Evolutionary conservation across 2,113 vertebrate species (phyloP), one percentile per base, ranked within the genome.

Genomic region (Peromyscus maniculatus): DNA sequence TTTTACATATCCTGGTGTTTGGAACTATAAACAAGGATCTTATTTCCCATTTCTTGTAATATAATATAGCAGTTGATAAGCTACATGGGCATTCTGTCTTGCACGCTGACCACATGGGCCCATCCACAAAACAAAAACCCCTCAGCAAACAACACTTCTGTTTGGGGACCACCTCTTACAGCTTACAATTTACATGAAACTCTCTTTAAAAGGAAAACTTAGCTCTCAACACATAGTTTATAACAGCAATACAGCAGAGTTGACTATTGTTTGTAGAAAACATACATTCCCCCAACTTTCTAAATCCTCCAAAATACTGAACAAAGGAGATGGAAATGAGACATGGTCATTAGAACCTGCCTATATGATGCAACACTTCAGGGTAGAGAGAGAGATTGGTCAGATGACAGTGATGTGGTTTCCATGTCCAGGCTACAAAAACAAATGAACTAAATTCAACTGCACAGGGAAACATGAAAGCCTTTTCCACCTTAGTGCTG

Each of bases 311-410:
- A 62, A n/a, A 79, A 87, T 19, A 72, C 9, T 69, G 43, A 82
- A 64, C 12, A 74, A 72, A 94, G 95, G 24, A 2, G 89, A 94
- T 49, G 1, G 26, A 52, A 97, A 91, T 49, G 21, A 91, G 33
- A 28, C 4, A 94, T 13, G 86, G 26, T 46, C 46, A 91, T 13
- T 67, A 71, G 79, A 71, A 46, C 28, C 24, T 89, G 26, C 24
- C 93, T 16, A 46, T 19, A 82, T 17, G 17, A 3, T 3, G 28
- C 92, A 72, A 10, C 72, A 74, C 36, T 95, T 82, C 67, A 93
- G 7, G 43, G 31, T 36, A 1, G 2, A 11, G 4, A 33, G 28
- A 10, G 75, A n/a, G 82, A 96, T 77, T 88, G 66, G 22, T 52
- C 52, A 95, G 10, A 83, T 59, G 49, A 64, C 7, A 2, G 15